Evolutionary conservation across 2,888 invertebrate species (phyloP), one percentile per base, ranked within the genome.

Genomic region (Thecophora atra): DNA sequence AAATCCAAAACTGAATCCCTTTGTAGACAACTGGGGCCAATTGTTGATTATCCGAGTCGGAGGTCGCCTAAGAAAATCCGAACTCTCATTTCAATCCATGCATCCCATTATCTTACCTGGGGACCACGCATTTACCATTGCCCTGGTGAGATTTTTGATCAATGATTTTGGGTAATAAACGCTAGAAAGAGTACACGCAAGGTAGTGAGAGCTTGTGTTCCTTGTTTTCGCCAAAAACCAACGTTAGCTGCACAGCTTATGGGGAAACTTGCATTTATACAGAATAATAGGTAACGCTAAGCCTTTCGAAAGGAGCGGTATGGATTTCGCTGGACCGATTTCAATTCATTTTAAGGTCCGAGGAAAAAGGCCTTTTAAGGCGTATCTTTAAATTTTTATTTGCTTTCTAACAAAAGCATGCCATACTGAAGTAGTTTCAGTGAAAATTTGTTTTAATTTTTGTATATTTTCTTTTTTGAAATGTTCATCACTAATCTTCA

Each of bases 101-200:
- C 77, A 78, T 73, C 78, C 77, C 1, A 75, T 80, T 8, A 47
- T 80, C 17, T 64, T 82, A 19, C 79, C 79, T n/a, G 70, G 74
- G 64, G 58, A 72, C 47, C 62, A 71, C 37, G 28, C 15, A 51
- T 51, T 5, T 19, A 51, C 11, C 5, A 51, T 51, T 51, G 42
- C 70, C 30, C 65, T 66, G 28, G 52, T 71, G 66, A 60, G 30
- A 19, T 62, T 72, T 62, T 47, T 71, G 51, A 65, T 73, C 63
- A 64, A 28, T 17, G 71, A 58, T 62, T 56, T 72, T 21, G 68
- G 54, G n/a, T 72, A n/a, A 62, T 72, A 6, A 74, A 74, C 28
- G 69, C 56, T 17, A 70, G 67, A 73, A 60, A 72, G 21, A 8
- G 72, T 2, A 47, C 64, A 7, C 58, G 70, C 15, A 68, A 70